These are phyloP conservation scores for Dendroctonus ponderosae DNA, from an alignment of 1,140 invertebrate species.

Conservation along the genomic window DNA sequence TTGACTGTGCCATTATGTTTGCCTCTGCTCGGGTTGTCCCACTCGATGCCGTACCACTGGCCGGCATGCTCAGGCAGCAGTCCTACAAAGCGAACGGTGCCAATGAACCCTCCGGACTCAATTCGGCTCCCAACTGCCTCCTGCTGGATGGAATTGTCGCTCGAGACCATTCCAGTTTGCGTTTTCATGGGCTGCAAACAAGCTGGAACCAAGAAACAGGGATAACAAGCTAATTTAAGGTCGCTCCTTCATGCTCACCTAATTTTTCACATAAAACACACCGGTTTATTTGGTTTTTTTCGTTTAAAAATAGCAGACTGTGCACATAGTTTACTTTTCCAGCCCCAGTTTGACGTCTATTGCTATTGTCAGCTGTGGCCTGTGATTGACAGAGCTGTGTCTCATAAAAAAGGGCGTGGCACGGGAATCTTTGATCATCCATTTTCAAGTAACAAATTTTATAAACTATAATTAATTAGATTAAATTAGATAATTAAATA, in stretches of 20 bases:
- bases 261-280: not conserved
- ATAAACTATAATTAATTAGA: no score
- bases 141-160: slow-evolving; percentile 2
- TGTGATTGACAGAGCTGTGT: no score
- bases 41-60: slow-evolving; percentile 87
- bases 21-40: slow-evolving; percentile 83
- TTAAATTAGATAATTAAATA: no score
- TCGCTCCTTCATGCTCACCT: not conserved
- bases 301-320: slow-evolving; percentile 1
- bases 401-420: no score
- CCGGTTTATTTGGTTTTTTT: slow-evolving; percentile 13
- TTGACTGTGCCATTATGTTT: slow-evolving; percentile 88
- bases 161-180: slow-evolving; percentile 19
- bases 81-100: slow-evolving; percentile 55
- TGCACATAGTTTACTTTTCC: no score
- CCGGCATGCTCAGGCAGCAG: slow-evolving; percentile 57
- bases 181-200: slow-evolving; percentile 9
- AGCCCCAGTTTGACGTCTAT: no score
- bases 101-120: slow-evolving; percentile 48
- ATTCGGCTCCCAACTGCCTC: slow-evolving; percentile 42
- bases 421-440: no score
- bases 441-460: no score
- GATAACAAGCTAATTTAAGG: not conserved
- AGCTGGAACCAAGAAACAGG: not conserved
- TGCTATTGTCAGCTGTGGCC: no score